Percentiles rank a stretch among this genome's conserved stretches.
These are phyloP conservation scores for Cosmia trapezina DNA, from an alignment of 2,888 invertebrate genomes.

Conservation along the genomic window DNA sequence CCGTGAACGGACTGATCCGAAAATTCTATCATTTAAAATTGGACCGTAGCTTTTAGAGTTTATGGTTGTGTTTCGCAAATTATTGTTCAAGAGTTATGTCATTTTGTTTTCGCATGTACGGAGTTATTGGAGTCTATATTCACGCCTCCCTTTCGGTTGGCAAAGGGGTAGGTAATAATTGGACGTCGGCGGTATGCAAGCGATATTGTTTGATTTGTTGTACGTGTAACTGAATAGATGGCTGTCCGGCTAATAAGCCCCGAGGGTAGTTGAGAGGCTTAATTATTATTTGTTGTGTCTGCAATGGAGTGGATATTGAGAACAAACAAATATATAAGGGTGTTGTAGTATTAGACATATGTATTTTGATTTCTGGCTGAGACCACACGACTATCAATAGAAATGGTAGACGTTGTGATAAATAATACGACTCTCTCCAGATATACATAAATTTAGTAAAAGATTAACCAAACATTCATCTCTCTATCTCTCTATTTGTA, in stretches of 20 bases:
- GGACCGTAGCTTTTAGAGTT: background rate
- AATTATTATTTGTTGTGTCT: slow-evolving; percentile 26
- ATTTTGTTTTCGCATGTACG: background rate
- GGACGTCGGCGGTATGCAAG: background rate
- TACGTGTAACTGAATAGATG: slow-evolving; percentile 10
- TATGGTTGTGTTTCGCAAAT: slow-evolving; percentile 10
- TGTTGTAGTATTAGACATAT: background rate
- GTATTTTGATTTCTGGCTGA: background rate
- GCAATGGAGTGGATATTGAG: background rate
- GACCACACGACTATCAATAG: background rate
- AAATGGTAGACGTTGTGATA: background rate
- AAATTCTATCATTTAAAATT: background rate
- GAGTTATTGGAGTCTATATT: slow-evolving; percentile 7
- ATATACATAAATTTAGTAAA: background rate
- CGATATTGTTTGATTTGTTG: slow-evolving; percentile 27
- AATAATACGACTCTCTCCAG: background rate
- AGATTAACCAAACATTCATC: background rate
- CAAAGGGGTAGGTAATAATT: slow-evolving; percentile 19
- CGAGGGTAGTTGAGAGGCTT: background rate
- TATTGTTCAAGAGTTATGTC: background rate
- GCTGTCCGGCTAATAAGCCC: background rate
- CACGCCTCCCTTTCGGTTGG: background rate
- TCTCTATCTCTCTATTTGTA: background rate
- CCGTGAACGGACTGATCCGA: background rate
- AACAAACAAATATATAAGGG: background rate